Evolutionary conservation across 1,140 invertebrate genomes (phyloP).

Genomic region (Drosophila eugracilis): DNA sequence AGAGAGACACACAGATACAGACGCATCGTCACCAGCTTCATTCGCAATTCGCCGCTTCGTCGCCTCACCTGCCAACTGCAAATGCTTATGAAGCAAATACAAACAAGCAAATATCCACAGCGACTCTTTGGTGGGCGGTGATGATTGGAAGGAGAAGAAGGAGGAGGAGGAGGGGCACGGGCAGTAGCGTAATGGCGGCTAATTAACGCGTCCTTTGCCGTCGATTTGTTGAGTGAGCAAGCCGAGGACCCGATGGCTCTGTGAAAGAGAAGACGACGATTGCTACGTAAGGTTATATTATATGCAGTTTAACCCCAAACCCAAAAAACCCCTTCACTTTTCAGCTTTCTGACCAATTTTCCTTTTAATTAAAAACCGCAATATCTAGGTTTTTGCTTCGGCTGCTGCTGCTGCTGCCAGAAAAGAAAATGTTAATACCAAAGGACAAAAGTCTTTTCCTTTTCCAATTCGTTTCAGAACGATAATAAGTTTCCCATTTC

Average conservation of each 20-base stretch:
- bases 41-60: conserved; percentile 1
- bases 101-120: conserved; percentile 48
- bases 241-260: background rate
- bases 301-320: no score
- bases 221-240: conserved; percentile 26
- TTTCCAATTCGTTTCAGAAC: no score
- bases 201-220: conserved; percentile 60
- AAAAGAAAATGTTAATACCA: background rate
- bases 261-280: background rate
- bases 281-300: background rate
- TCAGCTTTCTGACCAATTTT: conserved; percentile 5
- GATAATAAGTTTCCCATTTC: no score
- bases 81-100: conserved; percentile 66
- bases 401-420: background rate
- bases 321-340: conserved; percentile 7
- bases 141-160: no score
- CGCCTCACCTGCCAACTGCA: conserved; percentile 26
- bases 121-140: background rate
- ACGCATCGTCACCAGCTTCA: conserved; percentile 19
- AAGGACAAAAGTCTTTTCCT: no score
- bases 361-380: conserved; percentile 62
- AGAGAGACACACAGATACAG: conserved; percentile 1
- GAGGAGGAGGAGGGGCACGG: no score
- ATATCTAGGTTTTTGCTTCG: background rate
- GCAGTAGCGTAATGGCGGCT: conserved; percentile 46